Conservation (phyloP, 2,888 invertebrate species). For the Polia nebulosa region DNA sequence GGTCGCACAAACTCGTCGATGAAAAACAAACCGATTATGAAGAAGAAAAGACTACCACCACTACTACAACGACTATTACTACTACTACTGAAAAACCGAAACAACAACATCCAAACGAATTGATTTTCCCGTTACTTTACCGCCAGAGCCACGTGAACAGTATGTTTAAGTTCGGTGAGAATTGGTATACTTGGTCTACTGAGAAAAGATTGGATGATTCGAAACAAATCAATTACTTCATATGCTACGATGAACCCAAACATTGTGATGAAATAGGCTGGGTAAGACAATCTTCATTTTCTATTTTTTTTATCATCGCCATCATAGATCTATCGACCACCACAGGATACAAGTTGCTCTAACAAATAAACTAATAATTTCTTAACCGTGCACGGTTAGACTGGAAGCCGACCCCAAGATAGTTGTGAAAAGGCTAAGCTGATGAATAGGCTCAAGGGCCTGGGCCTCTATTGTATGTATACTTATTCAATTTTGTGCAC, state of each 20-base stretch:
- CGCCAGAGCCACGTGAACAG: constrained; percentile 85
- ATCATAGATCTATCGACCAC: neutral
- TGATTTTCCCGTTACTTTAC: constrained; percentile 86
- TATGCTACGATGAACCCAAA: constrained; percentile 87
- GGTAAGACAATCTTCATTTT: constrained; percentile 74
- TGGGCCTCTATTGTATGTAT: neutral
- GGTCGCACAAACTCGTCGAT: constrained; percentile 68
- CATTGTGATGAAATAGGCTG: constrained; percentile 87
- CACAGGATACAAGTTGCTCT: neutral
- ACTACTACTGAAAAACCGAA: constrained; percentile 75
- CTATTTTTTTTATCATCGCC: neutral
- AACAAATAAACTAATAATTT: neutral
- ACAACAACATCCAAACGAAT: constrained; percentile 84
- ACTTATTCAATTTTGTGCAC: constrained; percentile 28
- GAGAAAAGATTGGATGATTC: constrained; percentile 85
- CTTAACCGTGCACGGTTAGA: no score
- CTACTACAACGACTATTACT: constrained; percentile 68
- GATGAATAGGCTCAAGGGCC: neutral
- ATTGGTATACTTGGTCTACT: constrained; percentile 88
- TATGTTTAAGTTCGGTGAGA: constrained; percentile 88
- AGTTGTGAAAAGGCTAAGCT: no score
- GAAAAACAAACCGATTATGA: constrained; percentile 76
- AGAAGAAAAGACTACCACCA: constrained; percentile 72
- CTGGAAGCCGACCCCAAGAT: no score
- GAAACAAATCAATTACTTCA: constrained; percentile 82